Base-by-base conservation (phyloP, 2,797 vertebrate species). In the Odontamblyopus rebecca region DNA sequence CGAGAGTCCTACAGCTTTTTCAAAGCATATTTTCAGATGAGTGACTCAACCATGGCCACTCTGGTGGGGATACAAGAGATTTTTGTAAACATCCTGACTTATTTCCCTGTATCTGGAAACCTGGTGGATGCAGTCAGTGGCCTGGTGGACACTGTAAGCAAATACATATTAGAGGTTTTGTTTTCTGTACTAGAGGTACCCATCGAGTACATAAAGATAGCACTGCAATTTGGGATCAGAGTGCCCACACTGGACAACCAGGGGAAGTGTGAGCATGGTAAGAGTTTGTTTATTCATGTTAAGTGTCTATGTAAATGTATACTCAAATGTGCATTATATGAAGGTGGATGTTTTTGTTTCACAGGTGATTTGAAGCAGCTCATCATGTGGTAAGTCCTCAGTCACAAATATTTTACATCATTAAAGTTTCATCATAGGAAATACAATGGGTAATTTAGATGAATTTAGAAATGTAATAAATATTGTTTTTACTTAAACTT, bases 301-400 rank as follows among this genome's bases (percentile, higher is more conserved):
- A 12, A 1, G 13, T 41, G 3, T 6, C 0, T 41, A 38, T 8
- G 6, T n/a, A 12, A 9, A 41, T 26, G 3, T 23, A 1, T 41
- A 23, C 4, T 16, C 8, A 18, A 51, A 66, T 51, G 26, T 35
- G 5, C 6, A 44, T 13, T 50, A 27, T 51, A 27, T 7, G 51
- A 51, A n/a, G 18, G 67, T 72, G 30, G 41, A 38, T 9, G 53
- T 16, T 38, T 13, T 71, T 85, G 29, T 75, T 84, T 64, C 83
- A 32, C 79, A 95, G 94, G 94, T 70, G 93, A 94, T 83, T 90
- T 95, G 66, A 94, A 94, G 75, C 93, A 95, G 76, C 94, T 95
- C 67, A 84, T 95, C 68, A 88, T 94, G 89, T 95, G 94, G 94
- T 95, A 85, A 91, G 94, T 83, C 26, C 35, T 30, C 9, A 23